Base-by-base conservation (phyloP, 2,888 invertebrate species). In the Lydus trimaculatus region DNA sequence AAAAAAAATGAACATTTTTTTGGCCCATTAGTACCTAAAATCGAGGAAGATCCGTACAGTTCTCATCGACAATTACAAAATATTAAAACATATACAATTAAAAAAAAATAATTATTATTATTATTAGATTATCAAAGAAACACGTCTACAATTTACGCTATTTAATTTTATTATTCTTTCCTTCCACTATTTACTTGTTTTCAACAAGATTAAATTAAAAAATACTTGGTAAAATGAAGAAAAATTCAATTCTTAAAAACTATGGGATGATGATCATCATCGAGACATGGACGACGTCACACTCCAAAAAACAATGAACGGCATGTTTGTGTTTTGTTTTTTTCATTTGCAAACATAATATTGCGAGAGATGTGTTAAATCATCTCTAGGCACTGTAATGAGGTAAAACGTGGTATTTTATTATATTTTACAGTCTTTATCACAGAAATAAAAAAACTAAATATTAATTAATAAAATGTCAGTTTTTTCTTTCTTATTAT, bases 311-410 rank as follows among this genome's bases (percentile, higher is more conserved):
- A 65, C 65, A 66, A 56, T 23, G 52, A 52, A 52, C 52, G 52
- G 52, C 52, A 9, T 36, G 13, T 33, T 33, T 4, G n/a, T 43
- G n/a, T 17, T 43, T n/a, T 48, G 39, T 48, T 20, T 48, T 20
- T 48, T 48, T 20, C 20, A 8, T 48, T 2, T 48, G n/a, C n/a
- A 48, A 73, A 71, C 70, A 69, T 66, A 52, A 81, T 83, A 83
- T 84, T 83, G 83, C 83, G 81, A 78, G 79, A 80, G 80, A 73
- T 72, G 43, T 31, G 43, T 23, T 69, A 48, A 25, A 3, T 52
- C 65, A 72, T 77, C 83, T 84, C 81, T 82, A 86, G 85, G 85
- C 85, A 85, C 85, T 84, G 84, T 81, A 81, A 83, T 85, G 85
- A 85, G 85, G 85, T 85, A 85, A 83, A 83, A 82, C 78, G 83